Percentiles rank a stretch among this genome's conserved stretches.
These are phyloP conservation scores for Cotesia chilonis DNA, from an alignment of 1,140 invertebrate species.

Conservation along the genomic window DNA sequence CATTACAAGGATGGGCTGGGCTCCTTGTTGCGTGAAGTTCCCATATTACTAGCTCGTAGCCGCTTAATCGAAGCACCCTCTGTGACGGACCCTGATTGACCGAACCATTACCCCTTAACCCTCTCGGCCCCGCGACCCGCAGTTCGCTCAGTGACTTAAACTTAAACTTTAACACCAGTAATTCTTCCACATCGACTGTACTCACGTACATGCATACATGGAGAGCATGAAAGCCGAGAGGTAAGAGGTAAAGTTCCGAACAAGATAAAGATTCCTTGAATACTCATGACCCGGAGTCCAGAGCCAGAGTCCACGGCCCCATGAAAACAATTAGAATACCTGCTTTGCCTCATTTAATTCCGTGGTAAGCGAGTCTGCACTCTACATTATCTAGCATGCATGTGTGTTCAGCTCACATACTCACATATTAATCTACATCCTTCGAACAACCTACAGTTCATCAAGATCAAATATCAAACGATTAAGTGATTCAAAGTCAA, in stretches of 20 bases:
- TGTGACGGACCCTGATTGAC: conserved; percentile 42
- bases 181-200: background rate
- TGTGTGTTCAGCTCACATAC: background rate
- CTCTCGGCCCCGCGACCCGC: background rate
- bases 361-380: conserved; percentile 9
- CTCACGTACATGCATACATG: background rate
- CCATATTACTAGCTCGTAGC: conserved; percentile 36
- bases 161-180: too few species aligned
- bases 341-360: conserved; percentile 32
- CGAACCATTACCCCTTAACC: conserved; percentile 25
- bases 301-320: conserved; percentile 28
- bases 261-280: background rate
- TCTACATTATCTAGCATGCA: background rate
- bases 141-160: conserved; percentile 1
- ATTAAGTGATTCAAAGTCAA: too few species aligned
- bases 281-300: conserved; percentile 18
- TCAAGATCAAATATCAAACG: too few species aligned
- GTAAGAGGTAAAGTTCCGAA: too few species aligned
- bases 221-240: background rate
- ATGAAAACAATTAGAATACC: conserved; percentile 38
- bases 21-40: conserved; percentile 41
- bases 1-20: conserved; percentile 43
- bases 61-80: conserved; percentile 43
- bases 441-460: too few species aligned
- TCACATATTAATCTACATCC: too few species aligned